Evolutionary conservation across 2,888 invertebrate genomes (phyloP), one percentile per base, ranked within the genome.

Genomic region (Conops quadrifasciatus): DNA sequence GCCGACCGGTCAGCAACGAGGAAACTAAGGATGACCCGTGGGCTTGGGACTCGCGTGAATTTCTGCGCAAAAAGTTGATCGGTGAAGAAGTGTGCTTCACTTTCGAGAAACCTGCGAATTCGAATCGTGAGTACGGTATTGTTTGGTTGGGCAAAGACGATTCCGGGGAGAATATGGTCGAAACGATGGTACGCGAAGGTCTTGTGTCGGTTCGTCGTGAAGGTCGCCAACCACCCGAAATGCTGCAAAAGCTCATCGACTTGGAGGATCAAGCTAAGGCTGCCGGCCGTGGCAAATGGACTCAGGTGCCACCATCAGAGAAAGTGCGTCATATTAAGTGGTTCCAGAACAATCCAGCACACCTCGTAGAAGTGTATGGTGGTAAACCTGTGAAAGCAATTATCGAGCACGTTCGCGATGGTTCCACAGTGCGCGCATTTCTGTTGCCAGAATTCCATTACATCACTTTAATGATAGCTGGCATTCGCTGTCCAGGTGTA

Each of bases 1-100:
- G 94, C 76, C 89, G 94, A 79, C 91, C 91, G 65, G 77, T 85
- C 75, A 84, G 84, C 74, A 87, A 90, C 56, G 89, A 89, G 59
- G 93, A 93, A 80, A 90, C 90, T 15, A 93, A 91, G 84, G 96
- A 96, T 84, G 95, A 98, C 87, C 95, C 98, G 1, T 98, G 89
- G 88, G 98, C 97, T 0, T 99, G 98, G 97, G 98, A 98, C 83
- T 95, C 98, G 1, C 91, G 98, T 70, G 98, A 99, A 87, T 98
- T 92, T 82, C 88, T 99, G 64, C 90, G 98, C 49, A 95, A 95
- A 82, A 95, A 95, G 85, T 87, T 98, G 47, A 91, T 99, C 79
- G 97, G 97, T 2, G 93, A 95, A 84, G 93, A 95, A 79, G 94
- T 99, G 0, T 89, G 90, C 19, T 97, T 96, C 83, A 92, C 91